These are phyloP conservation scores for Strongylocentrotus purpuratus DNA, from an alignment of 35 echinoderm and acorn worm genomes.

Conservation along the genomic window DNA sequence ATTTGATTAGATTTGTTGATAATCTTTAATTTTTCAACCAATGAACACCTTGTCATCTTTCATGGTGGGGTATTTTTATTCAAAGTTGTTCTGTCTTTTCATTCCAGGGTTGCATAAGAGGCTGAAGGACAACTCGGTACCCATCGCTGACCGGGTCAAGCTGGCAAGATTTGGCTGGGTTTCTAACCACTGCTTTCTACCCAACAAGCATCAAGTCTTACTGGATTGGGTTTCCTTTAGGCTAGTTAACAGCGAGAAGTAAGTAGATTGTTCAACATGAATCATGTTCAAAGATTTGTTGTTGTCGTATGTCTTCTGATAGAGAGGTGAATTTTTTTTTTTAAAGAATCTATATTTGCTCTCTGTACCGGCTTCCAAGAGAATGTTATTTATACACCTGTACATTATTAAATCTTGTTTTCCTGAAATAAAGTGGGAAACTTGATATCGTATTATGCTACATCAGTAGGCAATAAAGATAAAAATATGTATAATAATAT, in stretches of 20 bases:
- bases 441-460: too few species aligned
- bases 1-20: too few species aligned
- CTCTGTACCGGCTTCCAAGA: too few species aligned
- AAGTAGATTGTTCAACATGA: neutral
- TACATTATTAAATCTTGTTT: too few species aligned
- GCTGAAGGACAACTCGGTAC: constrained; percentile 67
- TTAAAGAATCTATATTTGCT: neutral
- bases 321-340: too few species aligned
- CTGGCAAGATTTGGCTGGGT: constrained; percentile 83
- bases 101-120: constrained; percentile 66
- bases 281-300: too few species aligned
- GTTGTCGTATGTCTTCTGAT: too few species aligned
- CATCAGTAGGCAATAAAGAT: too few species aligned
- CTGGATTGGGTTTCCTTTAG: constrained; percentile 73
- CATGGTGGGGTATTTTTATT: neutral
- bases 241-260: constrained; percentile 60
- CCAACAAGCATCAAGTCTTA: constrained; percentile 88
- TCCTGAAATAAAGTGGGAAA: too few species aligned
- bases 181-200: constrained; percentile 76
- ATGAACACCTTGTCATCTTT: neutral
- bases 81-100: neutral
- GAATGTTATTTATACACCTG: too few species aligned
- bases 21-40: too few species aligned
- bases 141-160: constrained; percentile 67
- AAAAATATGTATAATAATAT: too few species aligned